Conservation (phyloP, 2,113 vertebrate genomes). For the Megaceryle maxima region DNA sequence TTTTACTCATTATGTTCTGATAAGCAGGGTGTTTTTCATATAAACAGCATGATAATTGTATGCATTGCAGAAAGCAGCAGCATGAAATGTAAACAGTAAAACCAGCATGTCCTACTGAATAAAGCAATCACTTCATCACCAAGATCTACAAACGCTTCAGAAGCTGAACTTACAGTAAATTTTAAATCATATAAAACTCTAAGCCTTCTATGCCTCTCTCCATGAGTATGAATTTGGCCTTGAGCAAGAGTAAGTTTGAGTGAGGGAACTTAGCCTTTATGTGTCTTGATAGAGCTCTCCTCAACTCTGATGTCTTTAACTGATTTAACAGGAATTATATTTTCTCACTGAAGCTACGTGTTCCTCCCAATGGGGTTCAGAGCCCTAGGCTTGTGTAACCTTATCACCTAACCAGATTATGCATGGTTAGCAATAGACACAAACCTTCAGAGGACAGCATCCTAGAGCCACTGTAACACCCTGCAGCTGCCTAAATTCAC, state of each 20-base stretch:
- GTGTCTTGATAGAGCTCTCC: neutral
- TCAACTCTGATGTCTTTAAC: neutral
- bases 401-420: neutral
- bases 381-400: neutral
- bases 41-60: conserved; percentile 3
- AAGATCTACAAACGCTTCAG: neutral
- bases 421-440: neutral
- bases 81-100: conserved; percentile 29
- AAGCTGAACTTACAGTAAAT: neutral
- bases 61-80: neutral
- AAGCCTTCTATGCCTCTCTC: neutral
- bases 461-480: neutral
- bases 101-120: neutral
- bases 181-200: neutral
- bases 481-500: neutral
- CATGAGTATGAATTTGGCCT: neutral
- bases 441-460: neutral
- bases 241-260: neutral
- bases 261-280: neutral
- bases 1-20: conserved; percentile 22
- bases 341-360: neutral
- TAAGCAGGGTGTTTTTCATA: neutral
- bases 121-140: neutral
- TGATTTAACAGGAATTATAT: neutral
- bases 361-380: neutral